phyloP scores from a whole-genome alignment of 2,797 vertebrate species.

The Squalus acanthias region DNA sequence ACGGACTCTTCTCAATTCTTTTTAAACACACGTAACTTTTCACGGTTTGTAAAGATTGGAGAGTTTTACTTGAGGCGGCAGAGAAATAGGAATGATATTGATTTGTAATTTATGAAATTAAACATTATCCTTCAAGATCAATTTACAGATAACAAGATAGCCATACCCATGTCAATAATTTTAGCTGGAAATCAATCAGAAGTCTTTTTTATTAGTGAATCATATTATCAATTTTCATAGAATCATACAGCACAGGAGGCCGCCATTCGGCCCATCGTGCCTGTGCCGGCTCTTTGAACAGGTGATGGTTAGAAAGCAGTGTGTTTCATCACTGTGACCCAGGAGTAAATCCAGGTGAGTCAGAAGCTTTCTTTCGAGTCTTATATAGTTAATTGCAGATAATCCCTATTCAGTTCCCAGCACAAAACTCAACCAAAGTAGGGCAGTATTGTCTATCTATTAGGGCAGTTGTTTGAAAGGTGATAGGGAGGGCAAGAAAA shows the following conservation, averaged over 20 bases:
- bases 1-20: constrained; percentile 47
- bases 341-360: background rate
- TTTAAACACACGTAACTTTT: constrained; percentile 41
- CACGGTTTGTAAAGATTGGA: background rate
- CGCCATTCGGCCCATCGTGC: background rate
- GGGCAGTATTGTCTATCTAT: background rate
- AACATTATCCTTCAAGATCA: background rate
- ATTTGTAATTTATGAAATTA: background rate
- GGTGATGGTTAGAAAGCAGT: background rate
- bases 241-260: background rate
- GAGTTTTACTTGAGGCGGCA: background rate
- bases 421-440: background rate
- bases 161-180: background rate
- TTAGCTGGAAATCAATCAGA: background rate
- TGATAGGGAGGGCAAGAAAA: background rate
- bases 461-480: background rate
- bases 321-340: background rate
- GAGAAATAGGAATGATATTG: constrained; percentile 2
- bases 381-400: background rate
- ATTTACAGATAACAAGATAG: background rate
- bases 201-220: background rate
- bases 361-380: background rate
- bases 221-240: background rate
- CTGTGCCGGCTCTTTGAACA: background rate
- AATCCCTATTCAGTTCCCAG: background rate